Evolutionary conservation across 2,888 invertebrate genomes (phyloP).

Genomic region (Eilema depressum): DNA sequence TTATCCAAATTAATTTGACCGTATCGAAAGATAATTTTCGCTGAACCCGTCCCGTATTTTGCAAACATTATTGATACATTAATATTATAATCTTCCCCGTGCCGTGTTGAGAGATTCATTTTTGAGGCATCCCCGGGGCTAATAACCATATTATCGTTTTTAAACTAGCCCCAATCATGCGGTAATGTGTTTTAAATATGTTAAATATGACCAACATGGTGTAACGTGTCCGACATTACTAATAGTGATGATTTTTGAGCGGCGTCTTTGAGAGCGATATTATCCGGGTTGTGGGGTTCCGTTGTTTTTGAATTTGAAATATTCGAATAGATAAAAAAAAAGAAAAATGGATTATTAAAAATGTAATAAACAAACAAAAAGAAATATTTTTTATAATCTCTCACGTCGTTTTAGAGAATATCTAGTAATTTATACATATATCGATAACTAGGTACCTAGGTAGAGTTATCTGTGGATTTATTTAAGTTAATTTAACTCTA

Average conservation of each 20-base stretch:
- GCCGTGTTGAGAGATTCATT: slow-evolving; percentile 9
- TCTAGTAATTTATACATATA: background rate
- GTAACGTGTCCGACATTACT: background rate
- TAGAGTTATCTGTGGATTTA: background rate
- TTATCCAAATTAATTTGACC: background rate
- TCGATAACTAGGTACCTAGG: background rate
- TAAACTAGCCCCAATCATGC: slow-evolving; percentile 70
- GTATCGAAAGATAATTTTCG: background rate
- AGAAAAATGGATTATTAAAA: too few species aligned
- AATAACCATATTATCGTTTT: slow-evolving; percentile 67
- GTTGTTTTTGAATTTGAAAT: background rate
- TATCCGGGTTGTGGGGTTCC: background rate
- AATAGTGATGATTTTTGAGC: background rate
- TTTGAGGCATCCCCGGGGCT: slow-evolving; percentile 44
- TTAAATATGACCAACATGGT: slow-evolving; percentile 14
- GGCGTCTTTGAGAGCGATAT: background rate
- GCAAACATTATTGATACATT: slow-evolving; percentile 8
- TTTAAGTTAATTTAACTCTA: too few species aligned
- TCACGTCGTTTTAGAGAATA: background rate
- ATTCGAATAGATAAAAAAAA: too few species aligned
- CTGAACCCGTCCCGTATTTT: slow-evolving; percentile 8
- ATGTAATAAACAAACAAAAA: background rate
- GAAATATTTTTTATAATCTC: background rate
- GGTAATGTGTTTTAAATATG: slow-evolving; percentile 74
- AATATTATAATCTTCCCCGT: slow-evolving; percentile 16